A percentile compares a stretch with the other conserved stretches of the same genome.
These are phyloP conservation scores for Trachymyrmex cornetzi DNA, from an alignment of 1,140 invertebrate species.

Conservation along the genomic window DNA sequence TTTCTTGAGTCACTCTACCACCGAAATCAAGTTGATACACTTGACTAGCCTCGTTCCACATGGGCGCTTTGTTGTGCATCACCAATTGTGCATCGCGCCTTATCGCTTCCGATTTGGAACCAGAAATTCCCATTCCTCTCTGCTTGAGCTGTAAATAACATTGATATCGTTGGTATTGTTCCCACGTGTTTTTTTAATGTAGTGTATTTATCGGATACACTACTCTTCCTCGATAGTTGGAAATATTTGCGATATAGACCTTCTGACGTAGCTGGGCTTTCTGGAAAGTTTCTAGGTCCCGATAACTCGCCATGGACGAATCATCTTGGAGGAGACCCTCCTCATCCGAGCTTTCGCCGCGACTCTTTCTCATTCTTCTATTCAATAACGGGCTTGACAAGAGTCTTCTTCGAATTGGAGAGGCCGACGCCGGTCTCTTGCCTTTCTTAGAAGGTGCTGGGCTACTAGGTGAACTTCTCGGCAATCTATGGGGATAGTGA, in stretches of 20 bases:
- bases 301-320: conserved; percentile 89
- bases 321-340: conserved; percentile 91
- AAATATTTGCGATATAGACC: conserved; percentile 86
- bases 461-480: conserved; percentile 91
- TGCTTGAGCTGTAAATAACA: conserved; percentile 88
- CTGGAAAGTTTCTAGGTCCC: conserved; percentile 97
- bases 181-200: neutral
- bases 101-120: conserved; percentile 86
- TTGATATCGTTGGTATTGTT: neutral
- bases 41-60: conserved; percentile 99
- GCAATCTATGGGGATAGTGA: conserved; percentile 85
- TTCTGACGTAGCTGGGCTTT: conserved; percentile 97
- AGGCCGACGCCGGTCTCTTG: conserved; percentile 92
- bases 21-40: conserved; percentile 99
- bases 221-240: neutral
- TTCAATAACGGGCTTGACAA: conserved; percentile 93
- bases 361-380: conserved; percentile 91
- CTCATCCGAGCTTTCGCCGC: conserved; percentile 95
- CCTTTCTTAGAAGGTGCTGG: conserved; percentile 91
- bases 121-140: conserved; percentile 85
- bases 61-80: conserved; percentile 99
- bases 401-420: conserved; percentile 91
- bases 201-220: neutral
- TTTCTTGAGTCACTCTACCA: conserved; percentile 99
- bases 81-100: conserved; percentile 91